A percentile compares a stretch with the other conserved stretches of the same genome.
Evolutionary conservation across 2,797 vertebrate genomes (phyloP).

Genomic region (Tympanoctomys barrerae): DNA sequence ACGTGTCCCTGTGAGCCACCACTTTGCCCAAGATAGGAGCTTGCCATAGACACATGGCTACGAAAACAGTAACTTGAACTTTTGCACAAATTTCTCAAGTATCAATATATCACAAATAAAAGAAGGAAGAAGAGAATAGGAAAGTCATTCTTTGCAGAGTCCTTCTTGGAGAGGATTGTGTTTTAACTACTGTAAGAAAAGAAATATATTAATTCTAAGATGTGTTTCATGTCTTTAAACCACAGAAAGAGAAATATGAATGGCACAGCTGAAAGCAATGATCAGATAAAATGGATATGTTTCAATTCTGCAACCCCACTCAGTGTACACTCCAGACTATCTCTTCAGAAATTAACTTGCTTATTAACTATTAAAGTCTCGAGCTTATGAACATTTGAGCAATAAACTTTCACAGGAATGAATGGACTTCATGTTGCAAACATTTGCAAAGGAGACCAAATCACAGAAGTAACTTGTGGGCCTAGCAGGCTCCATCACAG

Average conservation of each 20-base stretch:
- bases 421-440: not conserved
- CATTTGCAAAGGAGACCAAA: not conserved
- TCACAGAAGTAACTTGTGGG: not conserved
- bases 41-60: not conserved
- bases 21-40: not conserved
- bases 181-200: not conserved
- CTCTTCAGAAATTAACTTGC: not conserved
- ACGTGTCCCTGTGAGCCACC: not conserved
- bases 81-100: not conserved
- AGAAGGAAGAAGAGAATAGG: fast-evolving
- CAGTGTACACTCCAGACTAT: not conserved
- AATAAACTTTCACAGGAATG: not conserved
- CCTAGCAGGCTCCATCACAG: not conserved
- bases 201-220: not conserved
- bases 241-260: not conserved
- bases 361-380: not conserved
- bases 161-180: not conserved
- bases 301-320: not conserved
- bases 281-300: slow-evolving; percentile 14
- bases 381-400: not conserved
- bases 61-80: not conserved
- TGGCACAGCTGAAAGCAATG: not conserved
- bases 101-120: not conserved
- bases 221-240: not conserved
- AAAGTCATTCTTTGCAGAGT: not conserved